Base-by-base conservation (phyloP, 2,797 vertebrate genomes). In the Gorsachius magnificus region DNA sequence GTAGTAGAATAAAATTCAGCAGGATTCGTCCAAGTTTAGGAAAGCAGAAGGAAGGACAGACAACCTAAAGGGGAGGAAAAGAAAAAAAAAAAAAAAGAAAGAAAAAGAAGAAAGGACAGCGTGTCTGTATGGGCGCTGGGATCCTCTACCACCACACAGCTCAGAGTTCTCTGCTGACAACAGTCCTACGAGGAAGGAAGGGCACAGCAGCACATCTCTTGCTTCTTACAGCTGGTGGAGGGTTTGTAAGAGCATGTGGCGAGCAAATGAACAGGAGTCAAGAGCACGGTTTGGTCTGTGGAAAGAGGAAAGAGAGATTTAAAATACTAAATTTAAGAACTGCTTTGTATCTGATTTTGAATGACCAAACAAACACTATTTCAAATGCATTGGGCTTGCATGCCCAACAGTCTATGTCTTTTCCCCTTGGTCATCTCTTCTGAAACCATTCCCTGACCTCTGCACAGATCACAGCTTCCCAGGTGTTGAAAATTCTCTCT, bases 211-310 rank as follows among this genome's bases (percentile, higher is more conserved):
- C 16, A 17, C 13, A 1, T 24, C 81, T 93, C 28, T 84, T n/a
- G 91, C 53, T 85, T 93, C 63, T 91, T 93, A 98, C 83, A 98
- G 97, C 43, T 98, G 98, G 91, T 98, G 97, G 10, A 98, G 97
- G 5, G 99, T 99, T 91, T 99, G 98, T 91, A 99, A 98, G 72
- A 99, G 99, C 90, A 60, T 98, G 97, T 98, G 99, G 92, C 98
- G 98, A 93, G 99, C 98, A n/a, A 97, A 98, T 10, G 98, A 97
- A 93, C 99, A 99, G 11, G 98, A 98, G 89, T 99, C 99, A 95
- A 99, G 97, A 43, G 98, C 98, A 50, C 98, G 98, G 89, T 97
- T 99, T 92, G 98, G 99, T 94, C 99, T 99, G 97, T 8, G 33
- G 35, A 74, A 57, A 97, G 19, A 96, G 26, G 36, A 41, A 41